Evolutionary conservation across 2,888 invertebrate genomes (phyloP), one percentile per base, ranked within the genome.

Genomic region (Patella depressa): DNA sequence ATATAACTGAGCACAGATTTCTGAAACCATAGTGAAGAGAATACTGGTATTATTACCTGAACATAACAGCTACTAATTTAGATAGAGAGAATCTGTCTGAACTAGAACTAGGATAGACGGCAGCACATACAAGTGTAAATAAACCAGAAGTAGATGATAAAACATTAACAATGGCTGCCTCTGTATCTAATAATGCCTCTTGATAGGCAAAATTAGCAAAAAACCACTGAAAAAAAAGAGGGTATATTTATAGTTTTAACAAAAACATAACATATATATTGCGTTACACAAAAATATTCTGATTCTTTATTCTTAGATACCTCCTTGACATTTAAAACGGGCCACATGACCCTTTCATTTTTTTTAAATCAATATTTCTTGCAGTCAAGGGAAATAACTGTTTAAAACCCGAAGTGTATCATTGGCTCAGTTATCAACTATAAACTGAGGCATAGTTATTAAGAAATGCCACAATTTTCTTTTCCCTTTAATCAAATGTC

Each of bases 181-280:
- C 95, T 4, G 96, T 95, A 92, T 96, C 94, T 75, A 95, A 94
- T 81, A 98, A 93, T 74, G 98, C 96, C 89, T 97, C 93, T 91
- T 98, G 97, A 92, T 96, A 97, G 78, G 96, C 94, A 91, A 97
- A 97, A 93, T 97, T 98, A 78, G 97, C 97, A 88, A 96, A 92
- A 93, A 99, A 98, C 97, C 98, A 98, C 96, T 98, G 93, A 74
- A 94, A 94, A 86, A 82, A 84, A 84, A 73, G 79, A 79, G 77
- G 7, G 9, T 9, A 81, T n/a, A 78, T 34, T 57, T 45, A 75
- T n/a, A 54, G 15, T 19, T 14, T 71, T 53, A 55, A 53, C 3
- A 45, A 7, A 45, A 19, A 19, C 24, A 71, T 7, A 71, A 34
- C 34, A 34, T 59, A 11, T 59, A 17, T 19, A n/a, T n/a, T 19